Conservation (phyloP, 2,888 invertebrate genomes). For the Chloromyia formosa region DNA sequence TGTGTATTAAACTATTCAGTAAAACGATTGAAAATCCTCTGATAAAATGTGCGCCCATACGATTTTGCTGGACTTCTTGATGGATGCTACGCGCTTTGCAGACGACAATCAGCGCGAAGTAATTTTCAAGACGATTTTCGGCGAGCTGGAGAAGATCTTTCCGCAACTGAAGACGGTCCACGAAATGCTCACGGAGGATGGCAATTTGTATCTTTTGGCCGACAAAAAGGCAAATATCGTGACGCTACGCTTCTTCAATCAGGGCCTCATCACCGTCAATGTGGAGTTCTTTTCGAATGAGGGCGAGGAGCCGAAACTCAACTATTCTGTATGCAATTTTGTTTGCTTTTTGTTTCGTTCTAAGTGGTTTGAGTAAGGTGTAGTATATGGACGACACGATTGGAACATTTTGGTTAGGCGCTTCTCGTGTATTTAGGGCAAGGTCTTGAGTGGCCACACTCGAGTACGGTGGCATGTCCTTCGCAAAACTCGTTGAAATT, state of each 20-base stretch:
- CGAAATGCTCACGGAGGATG: slow-evolving; percentile 74
- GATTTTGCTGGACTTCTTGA: slow-evolving; percentile 80
- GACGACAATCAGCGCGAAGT: slow-evolving; percentile 73
- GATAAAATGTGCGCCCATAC: slow-evolving; percentile 79
- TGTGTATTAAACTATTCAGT: too few species aligned
- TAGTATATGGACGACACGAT: slow-evolving; percentile 7
- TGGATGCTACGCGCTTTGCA: slow-evolving; percentile 74
- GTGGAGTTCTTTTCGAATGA: slow-evolving; percentile 84
- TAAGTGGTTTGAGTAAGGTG: slow-evolving; percentile 45
- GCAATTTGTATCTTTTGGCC: slow-evolving; percentile 74
- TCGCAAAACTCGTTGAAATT: neutral
- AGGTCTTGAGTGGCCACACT: neutral
- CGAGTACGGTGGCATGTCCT: neutral
- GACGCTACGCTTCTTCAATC: slow-evolving; percentile 76
- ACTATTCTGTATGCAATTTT: slow-evolving; percentile 74
- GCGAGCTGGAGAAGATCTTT: slow-evolving; percentile 76
- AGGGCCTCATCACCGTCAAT: slow-evolving; percentile 82
- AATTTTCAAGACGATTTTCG: slow-evolving; percentile 74
- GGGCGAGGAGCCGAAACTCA: slow-evolving; percentile 73
- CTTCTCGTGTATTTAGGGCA: neutral
- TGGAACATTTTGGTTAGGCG: slow-evolving; percentile 11
- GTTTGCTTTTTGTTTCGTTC: slow-evolving; percentile 44
- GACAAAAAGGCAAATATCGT: slow-evolving; percentile 77
- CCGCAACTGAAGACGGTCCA: slow-evolving; percentile 75
- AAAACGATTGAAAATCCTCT: too few species aligned